Evolutionary conservation across 2,113 vertebrate species (phyloP).

Genomic region (Ramphastos sulfuratus): DNA sequence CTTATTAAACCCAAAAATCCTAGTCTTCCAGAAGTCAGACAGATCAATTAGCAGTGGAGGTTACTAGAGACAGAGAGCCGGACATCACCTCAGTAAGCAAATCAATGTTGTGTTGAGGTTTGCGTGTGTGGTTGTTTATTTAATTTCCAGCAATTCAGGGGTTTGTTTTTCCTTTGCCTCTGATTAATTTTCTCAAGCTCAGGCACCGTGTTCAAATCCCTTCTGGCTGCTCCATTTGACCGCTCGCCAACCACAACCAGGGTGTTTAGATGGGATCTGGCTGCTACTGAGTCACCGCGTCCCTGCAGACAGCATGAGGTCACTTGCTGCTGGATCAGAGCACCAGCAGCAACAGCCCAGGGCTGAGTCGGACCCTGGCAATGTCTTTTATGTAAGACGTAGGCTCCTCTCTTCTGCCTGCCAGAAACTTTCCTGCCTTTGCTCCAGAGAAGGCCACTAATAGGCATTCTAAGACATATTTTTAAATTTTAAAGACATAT

Average conservation of each 20-base stretch:
- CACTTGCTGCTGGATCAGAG: not conserved
- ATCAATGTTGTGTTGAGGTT: not conserved
- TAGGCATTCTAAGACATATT: not conserved
- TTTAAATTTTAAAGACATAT: not conserved
- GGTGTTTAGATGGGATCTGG: not conserved
- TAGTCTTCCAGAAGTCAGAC: not conserved
- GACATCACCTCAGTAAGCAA: not conserved
- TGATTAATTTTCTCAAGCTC: not conserved
- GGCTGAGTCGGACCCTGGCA: not conserved
- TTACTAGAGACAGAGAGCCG: not conserved
- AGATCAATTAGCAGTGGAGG: not conserved
- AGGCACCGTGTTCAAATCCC: not conserved
- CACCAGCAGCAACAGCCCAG: not conserved
- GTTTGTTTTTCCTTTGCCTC: not conserved
- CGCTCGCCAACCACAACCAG: not conserved
- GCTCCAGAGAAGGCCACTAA: not conserved
- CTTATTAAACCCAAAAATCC: not conserved
- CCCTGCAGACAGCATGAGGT: conserved; percentile 32
- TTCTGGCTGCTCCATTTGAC: not conserved
- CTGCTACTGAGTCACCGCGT: not conserved
- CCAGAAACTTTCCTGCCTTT: not conserved
- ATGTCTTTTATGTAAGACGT: not conserved
- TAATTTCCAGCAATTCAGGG: not conserved
- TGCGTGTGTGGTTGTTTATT: not conserved
- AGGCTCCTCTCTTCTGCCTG: not conserved